Evolutionary conservation across 2,888 invertebrate species (phyloP).

Genomic region (Trissolcus brochymenae): DNA sequence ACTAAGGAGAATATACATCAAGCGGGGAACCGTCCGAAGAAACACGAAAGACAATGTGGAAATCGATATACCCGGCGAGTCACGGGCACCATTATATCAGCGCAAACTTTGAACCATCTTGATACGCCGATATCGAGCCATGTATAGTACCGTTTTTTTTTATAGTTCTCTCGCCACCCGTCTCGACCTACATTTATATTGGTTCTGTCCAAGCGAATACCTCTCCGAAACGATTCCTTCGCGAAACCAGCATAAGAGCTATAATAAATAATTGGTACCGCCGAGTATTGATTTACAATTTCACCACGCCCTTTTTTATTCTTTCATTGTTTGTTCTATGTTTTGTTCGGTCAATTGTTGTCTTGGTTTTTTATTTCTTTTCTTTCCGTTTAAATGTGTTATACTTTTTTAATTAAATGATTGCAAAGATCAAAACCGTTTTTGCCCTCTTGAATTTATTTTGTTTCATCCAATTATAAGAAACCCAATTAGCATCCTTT

Average conservation of each 20-base stretch:
- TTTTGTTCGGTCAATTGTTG: background rate
- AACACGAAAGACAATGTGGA: conserved; percentile 31
- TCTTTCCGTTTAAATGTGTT: background rate
- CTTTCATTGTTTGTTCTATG: background rate
- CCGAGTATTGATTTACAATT: conserved; percentile 36
- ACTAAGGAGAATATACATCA: conserved; percentile 11
- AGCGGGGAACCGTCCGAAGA: conserved; percentile 10
- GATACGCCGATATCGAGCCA: conserved; percentile 34
- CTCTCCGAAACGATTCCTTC: conserved; percentile 35
- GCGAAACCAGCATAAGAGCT: conserved; percentile 36
- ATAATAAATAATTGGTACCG: conserved; percentile 37
- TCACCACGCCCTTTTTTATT: conserved; percentile 17
- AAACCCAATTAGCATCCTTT: conserved; percentile 2
- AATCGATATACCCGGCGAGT: conserved; percentile 40
- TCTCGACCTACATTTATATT: conserved; percentile 33
- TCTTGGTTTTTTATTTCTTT: background rate
- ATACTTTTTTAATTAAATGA: no score
- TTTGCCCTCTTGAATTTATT: background rate
- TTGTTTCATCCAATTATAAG: conserved; percentile 30
- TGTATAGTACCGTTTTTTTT: conserved; percentile 11
- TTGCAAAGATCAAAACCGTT: no score
- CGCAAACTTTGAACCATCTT: conserved; percentile 41
- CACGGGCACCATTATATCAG: conserved; percentile 34
- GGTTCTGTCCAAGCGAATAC: conserved; percentile 27
- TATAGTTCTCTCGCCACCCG: conserved; percentile 3